phyloP scores from a whole-genome alignment of 2,113 vertebrate species.

The Neomonachus schauinslandi region DNA sequence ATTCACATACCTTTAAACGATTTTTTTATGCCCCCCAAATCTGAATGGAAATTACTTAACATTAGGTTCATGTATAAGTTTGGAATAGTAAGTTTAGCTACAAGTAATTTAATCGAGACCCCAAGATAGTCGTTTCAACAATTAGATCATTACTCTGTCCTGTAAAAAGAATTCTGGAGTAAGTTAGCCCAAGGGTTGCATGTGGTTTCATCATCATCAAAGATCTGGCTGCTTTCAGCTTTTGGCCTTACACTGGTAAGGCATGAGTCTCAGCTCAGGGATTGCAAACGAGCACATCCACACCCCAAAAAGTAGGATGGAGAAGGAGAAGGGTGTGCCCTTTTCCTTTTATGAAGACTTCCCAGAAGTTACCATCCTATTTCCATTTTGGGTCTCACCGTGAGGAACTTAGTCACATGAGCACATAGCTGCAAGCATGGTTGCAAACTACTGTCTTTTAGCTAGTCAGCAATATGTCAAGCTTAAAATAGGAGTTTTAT shows the following conservation, averaged over 20 bases:
- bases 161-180: neutral
- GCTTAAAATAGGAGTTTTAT: neutral
- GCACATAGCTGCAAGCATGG: neutral
- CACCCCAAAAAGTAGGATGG: neutral
- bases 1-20: neutral
- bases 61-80: neutral
- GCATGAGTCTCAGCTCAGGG: neutral
- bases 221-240: neutral
- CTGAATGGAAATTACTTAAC: neutral
- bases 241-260: neutral
- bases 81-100: constrained; percentile 12
- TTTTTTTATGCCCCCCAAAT: neutral
- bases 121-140: neutral
- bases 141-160: neutral
- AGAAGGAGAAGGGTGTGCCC: neutral
- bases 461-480: neutral
- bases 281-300: neutral
- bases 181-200: neutral
- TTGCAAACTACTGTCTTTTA: neutral
- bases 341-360: neutral
- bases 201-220: neutral
- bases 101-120: neutral
- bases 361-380: neutral
- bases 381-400: neutral
- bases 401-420: neutral